Evolutionary conservation across 2,888 invertebrate genomes (phyloP).

Genomic region (Norana najaformis): DNA sequence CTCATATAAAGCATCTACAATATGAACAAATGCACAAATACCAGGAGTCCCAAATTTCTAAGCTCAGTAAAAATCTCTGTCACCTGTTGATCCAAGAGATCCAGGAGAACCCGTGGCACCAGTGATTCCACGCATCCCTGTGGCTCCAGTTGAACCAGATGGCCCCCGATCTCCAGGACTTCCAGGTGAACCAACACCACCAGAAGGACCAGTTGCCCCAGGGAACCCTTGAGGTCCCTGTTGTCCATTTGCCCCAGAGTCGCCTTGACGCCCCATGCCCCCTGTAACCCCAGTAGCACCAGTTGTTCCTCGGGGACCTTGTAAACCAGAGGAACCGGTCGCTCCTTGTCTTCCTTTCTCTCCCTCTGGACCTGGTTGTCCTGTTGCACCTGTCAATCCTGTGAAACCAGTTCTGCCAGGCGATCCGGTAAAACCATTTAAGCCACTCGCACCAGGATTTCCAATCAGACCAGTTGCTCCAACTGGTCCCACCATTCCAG

Average conservation of each 20-base stretch:
- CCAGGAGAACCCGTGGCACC: background rate
- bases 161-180: background rate
- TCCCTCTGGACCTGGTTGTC: constrained; percentile 17
- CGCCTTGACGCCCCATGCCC: background rate
- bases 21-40: background rate
- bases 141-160: background rate
- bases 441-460: background rate
- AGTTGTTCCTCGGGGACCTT: background rate
- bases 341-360: background rate
- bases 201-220: background rate
- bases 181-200: constrained; percentile 9
- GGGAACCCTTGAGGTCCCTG: background rate
- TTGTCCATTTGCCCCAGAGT: background rate
- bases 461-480: background rate
- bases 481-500: constrained; percentile 10
- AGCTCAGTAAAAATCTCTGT: background rate
- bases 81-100: background rate
- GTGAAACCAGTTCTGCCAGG: background rate
- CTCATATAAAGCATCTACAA: background rate
- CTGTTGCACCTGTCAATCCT: background rate
- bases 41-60: background rate
- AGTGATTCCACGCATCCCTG: background rate
- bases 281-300: background rate
- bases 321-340: background rate
- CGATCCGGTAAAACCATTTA: background rate